Base-by-base conservation (phyloP, 2,888 invertebrate genomes). In the Ganaspis brasiliensis region DNA sequence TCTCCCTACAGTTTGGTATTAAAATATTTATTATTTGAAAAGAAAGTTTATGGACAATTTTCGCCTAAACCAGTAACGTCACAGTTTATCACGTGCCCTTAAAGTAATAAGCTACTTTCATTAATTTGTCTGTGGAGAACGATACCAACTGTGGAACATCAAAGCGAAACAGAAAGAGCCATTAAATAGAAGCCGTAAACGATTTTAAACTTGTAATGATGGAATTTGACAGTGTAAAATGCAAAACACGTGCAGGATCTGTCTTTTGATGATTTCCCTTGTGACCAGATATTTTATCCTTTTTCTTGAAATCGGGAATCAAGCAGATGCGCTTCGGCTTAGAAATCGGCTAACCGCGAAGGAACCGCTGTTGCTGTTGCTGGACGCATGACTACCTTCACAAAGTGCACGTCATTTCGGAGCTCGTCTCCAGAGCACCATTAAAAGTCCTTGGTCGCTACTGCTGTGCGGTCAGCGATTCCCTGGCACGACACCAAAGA, bases 381-480 rank as follows among this genome's bases (percentile, higher is more conserved):
- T 63, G 67, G 52, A 83, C 82, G 84, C 83, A 85, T 81, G 83
- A 83, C 82, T 84, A 83, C 79, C 81, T 76, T 79, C 78, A 77
- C 79, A 84, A 85, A 85, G 84, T 85, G 83, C 81, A 75, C 76
- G 77, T 79, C 81, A 74, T 81, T 83, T 81, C 76, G 78, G 71
- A 31, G 26, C 52, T 59, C 59, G 63, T 63, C 63, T 63, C 63
- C 37, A 19, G 63, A 40, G 63, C 63, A 37, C 37, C 63, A 63
- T 63, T 63, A 63, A 63, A 63, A 63, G 37, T 63, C 63, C 63
- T 40, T 12, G 21, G 63, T 21, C 6, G 63, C 63, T 63, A 40
- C 63, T 63, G 2, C 37, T 63, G 21, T 63, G 63, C 21, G 63
- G 63, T 63, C 63, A 19, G 10, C 21, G 63, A 63, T 63, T 63